phyloP scores from a whole-genome alignment of 2,797 vertebrate species.

The Anomalospiza imberbis region DNA sequence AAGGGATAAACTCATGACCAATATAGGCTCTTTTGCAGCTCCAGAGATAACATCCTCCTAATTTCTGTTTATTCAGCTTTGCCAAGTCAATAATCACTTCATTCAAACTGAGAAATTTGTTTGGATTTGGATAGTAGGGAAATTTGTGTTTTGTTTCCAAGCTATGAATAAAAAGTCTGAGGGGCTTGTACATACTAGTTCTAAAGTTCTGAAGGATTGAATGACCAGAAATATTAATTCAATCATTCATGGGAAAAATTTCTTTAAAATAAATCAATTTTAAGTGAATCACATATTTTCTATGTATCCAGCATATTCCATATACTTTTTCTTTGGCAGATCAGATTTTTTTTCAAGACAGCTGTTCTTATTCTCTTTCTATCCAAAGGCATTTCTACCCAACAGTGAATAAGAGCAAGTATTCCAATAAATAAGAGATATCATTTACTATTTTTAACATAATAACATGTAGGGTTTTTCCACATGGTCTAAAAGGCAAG shows the following conservation, averaged over 20 bases:
- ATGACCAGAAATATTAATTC: neutral
- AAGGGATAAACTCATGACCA: neutral
- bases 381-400: neutral
- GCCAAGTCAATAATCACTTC: slow-evolving; percentile 10
- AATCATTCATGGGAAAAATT: neutral
- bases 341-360: neutral
- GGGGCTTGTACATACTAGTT: neutral
- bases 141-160: neutral
- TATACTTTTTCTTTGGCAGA: neutral
- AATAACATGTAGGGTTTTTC: neutral
- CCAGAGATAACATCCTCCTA: neutral
- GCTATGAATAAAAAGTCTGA: neutral
- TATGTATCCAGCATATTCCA: neutral
- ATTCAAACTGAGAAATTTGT: neutral
- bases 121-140: neutral
- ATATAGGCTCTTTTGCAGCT: neutral
- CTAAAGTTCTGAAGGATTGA: neutral
- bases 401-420: neutral
- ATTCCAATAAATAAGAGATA: neutral
- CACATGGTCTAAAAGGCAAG: neutral
- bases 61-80: slow-evolving; percentile 20
- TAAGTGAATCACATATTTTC: neutral
- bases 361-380: neutral
- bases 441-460: neutral
- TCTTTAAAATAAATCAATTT: neutral